Percentiles rank a stretch among this genome's conserved stretches.
Evolutionary conservation across 1,140 invertebrate species (phyloP).

Genomic region (silkworm (Bombyx mori)): ASM3026992v2 NC_085132.1:4663501-4664000

Average conservation of each 20-base stretch:
- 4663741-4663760: constrained; percentile 25
- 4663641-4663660: no score
- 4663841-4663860: constrained; percentile 1
- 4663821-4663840: no score
- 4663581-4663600: no score
- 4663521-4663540: no score
- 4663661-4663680: no score
- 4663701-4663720: constrained; percentile 30
- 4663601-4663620: no score
- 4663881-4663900: constrained; percentile 50
- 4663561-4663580: no score
- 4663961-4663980: constrained; percentile 27
- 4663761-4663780: constrained; percentile 55
- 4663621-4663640: no score
- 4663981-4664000: constrained; percentile 23
- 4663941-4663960: constrained; percentile 48
- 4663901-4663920: constrained; percentile 39
- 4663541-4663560: no score
- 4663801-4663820: constrained; percentile 19
- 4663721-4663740: constrained; percentile 52
- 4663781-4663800: constrained; percentile 45
- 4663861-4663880: constrained; percentile 24
- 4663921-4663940: constrained; percentile 52
- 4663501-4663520: no score
- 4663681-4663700: constrained; percentile 7